Conservation (phyloP, 2,113 vertebrate genomes). For the Tinamus guttatus region DNA sequence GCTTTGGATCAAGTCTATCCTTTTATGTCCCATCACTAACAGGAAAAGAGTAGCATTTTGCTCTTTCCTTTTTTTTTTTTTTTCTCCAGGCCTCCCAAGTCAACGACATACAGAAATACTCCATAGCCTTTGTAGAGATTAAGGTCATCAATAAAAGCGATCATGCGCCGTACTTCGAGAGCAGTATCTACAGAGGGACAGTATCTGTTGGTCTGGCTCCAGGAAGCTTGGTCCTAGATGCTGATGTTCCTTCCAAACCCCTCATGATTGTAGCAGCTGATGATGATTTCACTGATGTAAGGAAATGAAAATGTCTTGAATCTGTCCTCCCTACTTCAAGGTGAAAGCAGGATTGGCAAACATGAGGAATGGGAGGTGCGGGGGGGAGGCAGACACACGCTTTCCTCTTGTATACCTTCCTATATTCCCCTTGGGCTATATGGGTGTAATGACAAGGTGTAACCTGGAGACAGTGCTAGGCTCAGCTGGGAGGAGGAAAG, state of each 20-base stretch:
- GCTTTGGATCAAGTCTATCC: not conserved
- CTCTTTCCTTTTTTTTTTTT: not conserved
- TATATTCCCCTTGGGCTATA: not conserved
- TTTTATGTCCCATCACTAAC: not conserved
- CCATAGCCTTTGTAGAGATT: conserved; percentile 79
- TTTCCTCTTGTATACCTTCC: not conserved
- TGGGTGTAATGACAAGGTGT: no score
- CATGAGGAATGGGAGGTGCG: not conserved
- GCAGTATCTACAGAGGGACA: conserved; percentile 69
- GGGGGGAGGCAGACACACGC: not conserved
- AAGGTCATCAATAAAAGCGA: conserved; percentile 83
- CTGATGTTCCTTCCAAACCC: conserved; percentile 74
- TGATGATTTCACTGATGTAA: conserved; percentile 66
- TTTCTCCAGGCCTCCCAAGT: conserved; percentile 82
- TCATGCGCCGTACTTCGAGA: conserved; percentile 80
- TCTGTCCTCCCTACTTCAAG: not conserved
- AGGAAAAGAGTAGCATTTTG: not conserved
- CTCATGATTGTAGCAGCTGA: conserved; percentile 60
- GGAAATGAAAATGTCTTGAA: not conserved
- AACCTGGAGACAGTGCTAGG: not conserved
- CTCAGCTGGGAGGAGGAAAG: not conserved
- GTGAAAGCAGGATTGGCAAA: not conserved
- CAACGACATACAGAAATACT: conserved; percentile 83
- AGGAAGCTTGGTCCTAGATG: conserved; percentile 82
- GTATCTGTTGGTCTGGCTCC: conserved; percentile 74